Evolutionary conservation across 2,113 vertebrate genomes (phyloP).

Genomic region (Dicaeum eximium): DNA sequence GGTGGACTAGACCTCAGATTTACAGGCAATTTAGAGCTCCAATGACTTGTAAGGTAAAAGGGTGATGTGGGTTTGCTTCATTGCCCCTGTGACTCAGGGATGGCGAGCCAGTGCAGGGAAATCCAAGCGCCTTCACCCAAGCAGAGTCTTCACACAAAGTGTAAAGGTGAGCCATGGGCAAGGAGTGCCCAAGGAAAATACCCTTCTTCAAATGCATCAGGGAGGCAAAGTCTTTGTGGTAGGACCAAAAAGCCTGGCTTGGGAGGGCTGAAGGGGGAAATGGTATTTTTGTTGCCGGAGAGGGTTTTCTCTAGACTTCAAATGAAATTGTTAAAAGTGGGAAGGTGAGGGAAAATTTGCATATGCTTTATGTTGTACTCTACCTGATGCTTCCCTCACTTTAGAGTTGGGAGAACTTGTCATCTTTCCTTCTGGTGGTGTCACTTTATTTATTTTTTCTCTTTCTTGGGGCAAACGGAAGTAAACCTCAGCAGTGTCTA

Average conservation of each 20-base stretch:
- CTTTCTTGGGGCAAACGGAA: not conserved
- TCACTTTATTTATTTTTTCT: not conserved
- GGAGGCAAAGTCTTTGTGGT: not conserved
- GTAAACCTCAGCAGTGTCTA: not conserved
- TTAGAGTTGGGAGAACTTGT: not conserved
- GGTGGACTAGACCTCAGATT: not conserved
- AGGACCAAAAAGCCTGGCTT: not conserved
- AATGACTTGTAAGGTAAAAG: slow-evolving; percentile 40
- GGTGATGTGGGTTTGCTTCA: slow-evolving; percentile 38
- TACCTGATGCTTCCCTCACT: not conserved
- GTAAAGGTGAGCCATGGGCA: not conserved
- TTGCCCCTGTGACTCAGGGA: not conserved
- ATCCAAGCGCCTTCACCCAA: not conserved
- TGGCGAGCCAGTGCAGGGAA: not conserved
- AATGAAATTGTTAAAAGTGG: not conserved
- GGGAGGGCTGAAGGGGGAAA: not conserved
- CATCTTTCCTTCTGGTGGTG: not conserved
- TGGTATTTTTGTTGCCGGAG: not conserved
- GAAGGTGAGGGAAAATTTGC: not conserved
- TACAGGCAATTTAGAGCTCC: slow-evolving; percentile 66
- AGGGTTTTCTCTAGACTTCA: not conserved
- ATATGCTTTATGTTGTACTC: not conserved
- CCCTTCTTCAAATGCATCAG: not conserved
- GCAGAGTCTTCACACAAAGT: not conserved
- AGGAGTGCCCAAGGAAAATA: not conserved